Evolutionary conservation across 2,888 invertebrate species (phyloP), one percentile per base, ranked within the genome.

Genomic region (Eucera pruinosa): DNA sequence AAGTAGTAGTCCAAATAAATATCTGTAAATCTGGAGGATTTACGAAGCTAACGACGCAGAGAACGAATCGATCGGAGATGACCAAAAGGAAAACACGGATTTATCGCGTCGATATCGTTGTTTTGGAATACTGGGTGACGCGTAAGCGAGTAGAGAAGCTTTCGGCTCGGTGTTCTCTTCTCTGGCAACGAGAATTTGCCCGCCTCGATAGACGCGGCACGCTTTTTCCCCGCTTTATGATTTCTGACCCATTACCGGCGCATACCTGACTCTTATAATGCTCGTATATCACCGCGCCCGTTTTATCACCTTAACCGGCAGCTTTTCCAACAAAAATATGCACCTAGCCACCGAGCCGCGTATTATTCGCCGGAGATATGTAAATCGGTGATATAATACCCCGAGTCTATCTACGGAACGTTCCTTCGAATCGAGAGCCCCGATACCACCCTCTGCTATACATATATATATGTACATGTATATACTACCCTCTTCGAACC

Each of bases 311-410:
- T 65, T 54, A 64, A 76, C 50, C 76, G 69, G 66, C 61, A 52
- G 70, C 65, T 48, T 76, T 70, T 54, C 25, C 77, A 55, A 68
- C 69, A 55, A 79, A 76, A 79, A 68, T 79, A 79, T 65, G 77
- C 67, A 62, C 60, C 71, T 43, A 43, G 67, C 78, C 62, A 41
- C 62, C 54, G 61, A 43, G 71, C 48, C 58, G 67, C 50, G 76
- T 71, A 79, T 79, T 79, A 79, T 79, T 76, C 66, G 55, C 25
- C 11, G 39, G 60, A 76, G 64, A 71, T 76, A 79, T 79, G 71
- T 68, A 79, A 79, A 79, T 79, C 77, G 57, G 67, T 76, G 76
- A 79, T 78, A 75, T 76, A 69, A 75, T n/a, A n/a, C 64, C 48
- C 75, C 41, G 39, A 65, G 25, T 75, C 75, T 70, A 78, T 65